A percentile compares a stretch with the other conserved stretches of the same genome.
Evolutionary conservation across 2,113 vertebrate genomes (phyloP).

Genomic region (Toxotes chatareus): DNA sequence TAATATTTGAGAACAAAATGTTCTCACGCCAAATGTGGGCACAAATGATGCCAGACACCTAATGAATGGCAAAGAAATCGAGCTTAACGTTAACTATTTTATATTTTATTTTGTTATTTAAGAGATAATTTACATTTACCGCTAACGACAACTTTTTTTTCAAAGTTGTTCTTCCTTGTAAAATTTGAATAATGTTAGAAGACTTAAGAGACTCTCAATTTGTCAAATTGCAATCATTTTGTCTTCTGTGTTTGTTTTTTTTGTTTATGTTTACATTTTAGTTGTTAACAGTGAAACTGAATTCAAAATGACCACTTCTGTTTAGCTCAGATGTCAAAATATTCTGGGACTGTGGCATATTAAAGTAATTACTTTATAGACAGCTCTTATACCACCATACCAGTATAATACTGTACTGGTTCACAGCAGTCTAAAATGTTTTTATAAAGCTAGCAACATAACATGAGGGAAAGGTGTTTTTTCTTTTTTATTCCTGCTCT

Average conservation of each 20-base stretch:
- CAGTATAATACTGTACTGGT: neutral
- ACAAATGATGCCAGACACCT: conserved; percentile 1
- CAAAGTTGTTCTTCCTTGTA: neutral
- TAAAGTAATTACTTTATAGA: neutral
- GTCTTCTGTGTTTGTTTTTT: neutral
- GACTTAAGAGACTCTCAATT: neutral
- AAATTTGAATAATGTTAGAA: neutral
- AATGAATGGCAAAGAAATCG: conserved; percentile 1
- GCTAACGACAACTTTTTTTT: neutral
- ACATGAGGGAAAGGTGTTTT: neutral
- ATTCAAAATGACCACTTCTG: neutral
- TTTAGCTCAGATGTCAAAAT: neutral
- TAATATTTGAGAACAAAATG: conserved; percentile 30
- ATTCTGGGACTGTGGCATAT: neutral
- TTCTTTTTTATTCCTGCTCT: conserved; percentile 6
- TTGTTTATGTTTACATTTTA: neutral
- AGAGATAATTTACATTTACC: neutral
- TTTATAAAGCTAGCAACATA: conserved; percentile 7
- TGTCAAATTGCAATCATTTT: neutral
- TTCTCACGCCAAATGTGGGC: neutral
- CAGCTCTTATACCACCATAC: neutral
- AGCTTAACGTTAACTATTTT: neutral
- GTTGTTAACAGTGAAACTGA: neutral
- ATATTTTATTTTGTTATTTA: conserved; percentile 5
- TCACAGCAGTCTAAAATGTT: conserved; percentile 10